phyloP scores from a whole-genome alignment of 2,888 invertebrate genomes.

The Sarcophaga rosellei region DNA sequence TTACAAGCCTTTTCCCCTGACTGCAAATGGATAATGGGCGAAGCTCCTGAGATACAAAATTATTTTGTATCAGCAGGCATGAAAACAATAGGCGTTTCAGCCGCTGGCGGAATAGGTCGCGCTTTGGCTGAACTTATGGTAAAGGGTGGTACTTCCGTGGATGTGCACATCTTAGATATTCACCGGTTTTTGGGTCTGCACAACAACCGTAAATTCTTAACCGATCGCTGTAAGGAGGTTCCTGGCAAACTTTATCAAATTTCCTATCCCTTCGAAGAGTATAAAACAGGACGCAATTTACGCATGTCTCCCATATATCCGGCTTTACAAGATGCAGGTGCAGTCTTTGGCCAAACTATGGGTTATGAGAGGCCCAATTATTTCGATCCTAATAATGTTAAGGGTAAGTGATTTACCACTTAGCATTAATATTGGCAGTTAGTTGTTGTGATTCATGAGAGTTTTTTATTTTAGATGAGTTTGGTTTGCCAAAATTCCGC shows the following conservation, averaged over 20 bases:
- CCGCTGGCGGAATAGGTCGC: constrained; percentile 97
- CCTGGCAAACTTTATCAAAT: constrained; percentile 92
- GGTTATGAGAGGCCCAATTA: constrained; percentile 97
- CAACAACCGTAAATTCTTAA: constrained; percentile 95
- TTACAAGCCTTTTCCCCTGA: constrained; percentile 98
- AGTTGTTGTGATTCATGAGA: neutral
- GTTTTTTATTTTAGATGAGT: constrained; percentile 75
- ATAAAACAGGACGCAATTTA: constrained; percentile 91
- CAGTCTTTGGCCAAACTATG: constrained; percentile 98
- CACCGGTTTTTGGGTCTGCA: constrained; percentile 95
- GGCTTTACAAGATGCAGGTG: constrained; percentile 93
- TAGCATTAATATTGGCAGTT: neutral
- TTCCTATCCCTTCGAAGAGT: constrained; percentile 93
- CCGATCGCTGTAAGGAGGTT: constrained; percentile 95
- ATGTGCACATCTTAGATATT: constrained; percentile 94
- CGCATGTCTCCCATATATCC: constrained; percentile 98
- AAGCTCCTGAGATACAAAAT: constrained; percentile 94
- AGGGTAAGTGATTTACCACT: constrained; percentile 75
- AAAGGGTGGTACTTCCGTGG: constrained; percentile 89
- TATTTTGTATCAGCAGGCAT: constrained; percentile 97
- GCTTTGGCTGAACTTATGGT: constrained; percentile 94
- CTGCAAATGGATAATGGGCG: constrained; percentile 97
- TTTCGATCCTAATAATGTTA: constrained; percentile 86
- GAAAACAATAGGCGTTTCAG: constrained; percentile 97
- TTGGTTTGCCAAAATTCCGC: constrained; percentile 81